Evolutionary conservation across 2,113 vertebrate species (phyloP).

Genomic region (Tichodroma muraria): DNA sequence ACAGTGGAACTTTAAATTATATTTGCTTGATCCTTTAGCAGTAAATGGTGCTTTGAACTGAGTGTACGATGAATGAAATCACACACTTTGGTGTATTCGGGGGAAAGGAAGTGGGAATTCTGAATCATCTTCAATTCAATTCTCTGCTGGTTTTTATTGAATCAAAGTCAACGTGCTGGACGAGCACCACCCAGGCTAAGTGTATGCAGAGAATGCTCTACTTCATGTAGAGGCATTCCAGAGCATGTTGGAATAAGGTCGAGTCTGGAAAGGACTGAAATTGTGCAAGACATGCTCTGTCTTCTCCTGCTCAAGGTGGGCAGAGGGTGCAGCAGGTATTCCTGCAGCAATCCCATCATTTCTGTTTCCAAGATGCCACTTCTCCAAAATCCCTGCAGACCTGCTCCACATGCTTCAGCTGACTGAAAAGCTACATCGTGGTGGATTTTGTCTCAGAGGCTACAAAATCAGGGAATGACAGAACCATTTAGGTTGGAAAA

Average conservation of each 20-base stretch:
- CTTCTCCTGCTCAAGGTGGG: not conserved
- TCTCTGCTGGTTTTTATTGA: not conserved
- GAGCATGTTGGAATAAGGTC: rapidly evolving
- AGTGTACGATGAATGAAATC: not conserved
- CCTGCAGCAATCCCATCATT: not conserved
- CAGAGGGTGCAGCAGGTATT: not conserved
- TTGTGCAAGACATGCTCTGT: rapidly evolving
- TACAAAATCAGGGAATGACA: not conserved
- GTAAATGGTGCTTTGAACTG: not conserved
- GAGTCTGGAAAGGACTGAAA: not conserved
- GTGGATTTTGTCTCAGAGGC: not conserved
- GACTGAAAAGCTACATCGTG: rapidly evolving
- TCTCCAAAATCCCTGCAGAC: not conserved
- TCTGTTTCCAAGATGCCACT: not conserved
- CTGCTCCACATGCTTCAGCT: not conserved
- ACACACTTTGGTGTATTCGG: not conserved
- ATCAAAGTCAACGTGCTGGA: not conserved
- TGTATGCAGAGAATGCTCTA: not conserved
- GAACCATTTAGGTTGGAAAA: not conserved
- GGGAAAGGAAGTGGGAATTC: not conserved
- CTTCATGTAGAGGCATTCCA: not conserved
- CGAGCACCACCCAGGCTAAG: not conserved
- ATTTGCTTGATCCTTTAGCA: constrained; percentile 25
- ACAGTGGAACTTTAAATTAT: constrained; percentile 35
- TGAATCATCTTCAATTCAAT: not conserved